Conservation (phyloP, 2,113 vertebrate genomes). For the Bostrychus sinensis region DNA sequence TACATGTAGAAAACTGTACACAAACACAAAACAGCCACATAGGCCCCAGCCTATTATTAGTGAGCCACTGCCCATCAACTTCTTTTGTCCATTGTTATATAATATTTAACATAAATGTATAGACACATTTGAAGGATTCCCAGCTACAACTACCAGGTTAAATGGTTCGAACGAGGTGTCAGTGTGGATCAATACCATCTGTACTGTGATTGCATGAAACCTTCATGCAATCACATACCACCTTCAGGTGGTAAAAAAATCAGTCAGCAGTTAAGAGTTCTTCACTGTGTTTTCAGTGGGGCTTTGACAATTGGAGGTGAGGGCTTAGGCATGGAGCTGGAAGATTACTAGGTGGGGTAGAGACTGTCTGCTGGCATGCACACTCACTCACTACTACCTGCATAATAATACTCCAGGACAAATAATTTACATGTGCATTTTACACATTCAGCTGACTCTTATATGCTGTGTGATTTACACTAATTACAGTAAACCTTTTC, state of each 20-base stretch:
- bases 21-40: constrained; percentile 17
- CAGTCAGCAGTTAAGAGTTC: constrained; percentile 6
- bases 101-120: neutral
- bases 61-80: neutral
- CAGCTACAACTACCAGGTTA: too few relatives aligned
- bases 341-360: constrained; percentile 62
- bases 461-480: constrained; percentile 21
- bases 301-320: constrained; percentile 33
- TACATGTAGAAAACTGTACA: constrained; percentile 1
- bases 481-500: constrained; percentile 66
- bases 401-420: constrained; percentile 58
- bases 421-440: constrained; percentile 57
- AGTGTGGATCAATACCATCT: too few relatives aligned
- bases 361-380: constrained; percentile 54
- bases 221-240: too few relatives aligned
- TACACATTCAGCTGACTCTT: constrained; percentile 54
- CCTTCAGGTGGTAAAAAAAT: neutral
- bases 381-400: constrained; percentile 34
- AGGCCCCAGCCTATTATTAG: neutral
- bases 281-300: constrained; percentile 8
- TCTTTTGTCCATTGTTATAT: neutral
- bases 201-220: constrained; percentile 30
- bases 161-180: too few relatives aligned
- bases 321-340: constrained; percentile 48
- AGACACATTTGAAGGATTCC: neutral